phyloP scores from a whole-genome alignment of 2,888 invertebrate species.

The Sinelater perroti region DNA sequence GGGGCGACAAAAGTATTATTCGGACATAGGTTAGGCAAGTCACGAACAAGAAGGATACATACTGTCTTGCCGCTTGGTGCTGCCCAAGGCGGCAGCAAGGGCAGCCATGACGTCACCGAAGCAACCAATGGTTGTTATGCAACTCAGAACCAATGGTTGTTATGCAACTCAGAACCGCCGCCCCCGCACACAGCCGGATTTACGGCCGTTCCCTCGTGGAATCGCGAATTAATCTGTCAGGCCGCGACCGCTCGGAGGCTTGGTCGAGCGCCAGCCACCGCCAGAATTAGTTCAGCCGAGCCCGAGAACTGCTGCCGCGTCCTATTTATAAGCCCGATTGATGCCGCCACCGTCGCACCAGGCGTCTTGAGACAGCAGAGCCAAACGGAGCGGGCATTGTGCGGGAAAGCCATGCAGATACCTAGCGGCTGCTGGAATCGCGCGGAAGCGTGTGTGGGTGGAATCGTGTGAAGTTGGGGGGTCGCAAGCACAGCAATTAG shows the following conservation, averaged over 20 bases:
- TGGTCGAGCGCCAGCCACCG: conserved; percentile 25
- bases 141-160: conserved; percentile 59
- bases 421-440: too few relatives aligned
- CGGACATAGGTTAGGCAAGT: background rate
- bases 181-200: conserved; percentile 7
- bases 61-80: conserved; percentile 56
- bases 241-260: background rate
- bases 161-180: conserved; percentile 10
- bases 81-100: conserved; percentile 55
- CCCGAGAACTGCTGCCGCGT: too few relatives aligned
- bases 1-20: too few relatives aligned
- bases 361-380: too few relatives aligned
- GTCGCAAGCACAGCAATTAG: conserved; percentile 35
- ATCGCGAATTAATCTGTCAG: conserved; percentile 8
- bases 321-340: too few relatives aligned
- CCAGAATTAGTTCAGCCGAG: conserved; percentile 56
- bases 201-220: conserved; percentile 6
- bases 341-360: too few relatives aligned
- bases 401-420: too few relatives aligned
- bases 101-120: conserved; percentile 57
- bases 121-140: conserved; percentile 57
- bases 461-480: conserved; percentile 2
- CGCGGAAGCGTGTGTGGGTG: too few relatives aligned
- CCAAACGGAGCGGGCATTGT: too few relatives aligned
- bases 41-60: conserved; percentile 38